Evolutionary conservation across 1,140 invertebrate species (phyloP).

Genomic region (Drosophila pruinosa): DNA sequence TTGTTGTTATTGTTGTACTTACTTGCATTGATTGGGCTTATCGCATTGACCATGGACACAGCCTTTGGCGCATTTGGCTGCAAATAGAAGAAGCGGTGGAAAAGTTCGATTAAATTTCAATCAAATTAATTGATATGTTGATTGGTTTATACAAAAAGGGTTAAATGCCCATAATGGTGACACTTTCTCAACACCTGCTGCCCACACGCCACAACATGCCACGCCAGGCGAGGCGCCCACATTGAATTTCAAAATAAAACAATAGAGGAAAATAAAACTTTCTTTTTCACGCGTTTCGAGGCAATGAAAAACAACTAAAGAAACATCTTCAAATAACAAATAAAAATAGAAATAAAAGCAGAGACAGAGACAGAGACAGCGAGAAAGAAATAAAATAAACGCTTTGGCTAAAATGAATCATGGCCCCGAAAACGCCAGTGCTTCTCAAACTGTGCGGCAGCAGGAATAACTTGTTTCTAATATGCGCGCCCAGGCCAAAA

Average conservation of each 20-base stretch:
- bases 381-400: constrained; percentile 26
- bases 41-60: constrained; percentile 97
- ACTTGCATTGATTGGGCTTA: constrained; percentile 97
- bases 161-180: constrained; percentile 30
- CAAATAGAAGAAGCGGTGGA: constrained; percentile 86
- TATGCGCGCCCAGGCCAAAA: constrained; percentile 53
- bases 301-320: constrained; percentile 56
- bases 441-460: constrained; percentile 58
- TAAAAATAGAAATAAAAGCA: constrained; percentile 1
- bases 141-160: constrained; percentile 16
- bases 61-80: constrained; percentile 95
- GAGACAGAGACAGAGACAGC: background rate
- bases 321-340: constrained; percentile 57
- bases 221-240: constrained; percentile 46
- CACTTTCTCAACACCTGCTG: constrained; percentile 54
- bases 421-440: constrained; percentile 52
- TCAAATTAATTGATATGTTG: constrained; percentile 61
- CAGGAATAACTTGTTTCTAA: constrained; percentile 82
- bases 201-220: constrained; percentile 31
- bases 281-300: constrained; percentile 82
- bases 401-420: constrained; percentile 64
- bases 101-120: background rate
- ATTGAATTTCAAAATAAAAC: constrained; percentile 28
- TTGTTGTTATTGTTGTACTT: constrained; percentile 85
- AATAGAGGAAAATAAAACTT: constrained; percentile 55